phyloP scores from a whole-genome alignment of 2,888 invertebrate species.

The Drosophila pseudotakahashii region DNA sequence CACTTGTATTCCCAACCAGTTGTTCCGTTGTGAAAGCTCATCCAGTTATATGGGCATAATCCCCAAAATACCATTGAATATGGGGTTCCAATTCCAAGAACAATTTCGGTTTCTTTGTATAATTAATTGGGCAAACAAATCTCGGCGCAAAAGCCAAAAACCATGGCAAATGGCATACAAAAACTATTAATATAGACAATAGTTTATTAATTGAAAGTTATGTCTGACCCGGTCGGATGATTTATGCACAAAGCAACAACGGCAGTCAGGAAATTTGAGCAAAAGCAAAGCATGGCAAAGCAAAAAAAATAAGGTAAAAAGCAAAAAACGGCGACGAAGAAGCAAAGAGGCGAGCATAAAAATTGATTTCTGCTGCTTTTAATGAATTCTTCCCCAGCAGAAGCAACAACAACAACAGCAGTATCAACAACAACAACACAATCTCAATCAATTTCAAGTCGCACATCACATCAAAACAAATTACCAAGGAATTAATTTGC shows the following conservation, averaged over 20 bases:
- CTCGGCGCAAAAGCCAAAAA: constrained; percentile 24
- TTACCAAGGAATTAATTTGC: constrained; percentile 83
- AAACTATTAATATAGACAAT: constrained; percentile 76
- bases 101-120: constrained; percentile 20
- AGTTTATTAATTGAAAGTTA: constrained; percentile 77
- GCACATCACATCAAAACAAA: constrained; percentile 82
- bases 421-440: constrained; percentile 66
- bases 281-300: constrained; percentile 21
- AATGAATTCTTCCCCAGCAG: constrained; percentile 64
- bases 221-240: constrained; percentile 56
- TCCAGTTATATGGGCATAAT: constrained; percentile 18
- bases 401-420: constrained; percentile 30
- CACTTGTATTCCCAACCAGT: neutral
- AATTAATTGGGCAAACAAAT: constrained; percentile 75
- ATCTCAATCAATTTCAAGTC: constrained; percentile 81
- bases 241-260: constrained; percentile 59
- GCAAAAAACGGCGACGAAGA: constrained; percentile 42
- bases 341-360: constrained; percentile 55
- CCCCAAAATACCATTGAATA: neutral
- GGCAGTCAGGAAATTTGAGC: too few species aligned
- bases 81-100: neutral
- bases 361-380: constrained; percentile 76
- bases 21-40: constrained; percentile 9
- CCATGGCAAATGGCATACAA: constrained; percentile 33
- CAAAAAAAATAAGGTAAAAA: constrained; percentile 31